A percentile compares a stretch with the other conserved stretches of the same genome.
Evolutionary conservation across 2,888 invertebrate species (phyloP).

Genomic region (Drosophila longiperda): DNA sequence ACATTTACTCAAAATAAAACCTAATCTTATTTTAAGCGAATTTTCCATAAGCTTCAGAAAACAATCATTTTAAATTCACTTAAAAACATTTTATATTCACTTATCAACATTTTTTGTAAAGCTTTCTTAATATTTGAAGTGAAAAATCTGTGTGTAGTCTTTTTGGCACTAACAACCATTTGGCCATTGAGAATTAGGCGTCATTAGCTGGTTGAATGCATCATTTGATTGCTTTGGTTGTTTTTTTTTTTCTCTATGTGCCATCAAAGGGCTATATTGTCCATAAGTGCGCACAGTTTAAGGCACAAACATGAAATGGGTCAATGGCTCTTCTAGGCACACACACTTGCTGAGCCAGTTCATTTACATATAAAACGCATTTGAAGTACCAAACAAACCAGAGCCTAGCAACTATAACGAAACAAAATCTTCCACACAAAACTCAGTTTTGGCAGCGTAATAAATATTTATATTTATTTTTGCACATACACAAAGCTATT

Average conservation of each 20-base stretch:
- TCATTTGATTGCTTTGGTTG: constrained; percentile 51
- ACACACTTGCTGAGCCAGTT: constrained; percentile 29
- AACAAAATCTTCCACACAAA: constrained; percentile 25
- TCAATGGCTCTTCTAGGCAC: constrained; percentile 51
- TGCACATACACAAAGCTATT: constrained; percentile 48
- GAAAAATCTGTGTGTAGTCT: background rate
- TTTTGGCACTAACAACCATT: background rate
- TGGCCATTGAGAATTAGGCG: background rate
- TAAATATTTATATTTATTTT: constrained; percentile 80
- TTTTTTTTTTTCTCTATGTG: constrained; percentile 25
- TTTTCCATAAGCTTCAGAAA: background rate
- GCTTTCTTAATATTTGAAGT: background rate
- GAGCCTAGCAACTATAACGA: constrained; percentile 19
- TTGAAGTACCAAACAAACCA: constrained; percentile 23
- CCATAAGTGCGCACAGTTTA: constrained; percentile 48
- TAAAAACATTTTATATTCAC: background rate
- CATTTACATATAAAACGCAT: constrained; percentile 68
- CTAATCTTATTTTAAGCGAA: background rate
- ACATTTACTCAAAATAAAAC: background rate
- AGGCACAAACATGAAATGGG: constrained; percentile 54
- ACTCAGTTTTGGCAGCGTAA: constrained; percentile 54
- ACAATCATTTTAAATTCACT: background rate
- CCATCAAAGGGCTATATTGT: constrained; percentile 21
- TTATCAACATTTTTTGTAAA: background rate
- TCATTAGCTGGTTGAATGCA: constrained; percentile 53